phyloP scores from a whole-genome alignment of 2,888 invertebrate genomes.

The Acleris sparsana region DNA sequence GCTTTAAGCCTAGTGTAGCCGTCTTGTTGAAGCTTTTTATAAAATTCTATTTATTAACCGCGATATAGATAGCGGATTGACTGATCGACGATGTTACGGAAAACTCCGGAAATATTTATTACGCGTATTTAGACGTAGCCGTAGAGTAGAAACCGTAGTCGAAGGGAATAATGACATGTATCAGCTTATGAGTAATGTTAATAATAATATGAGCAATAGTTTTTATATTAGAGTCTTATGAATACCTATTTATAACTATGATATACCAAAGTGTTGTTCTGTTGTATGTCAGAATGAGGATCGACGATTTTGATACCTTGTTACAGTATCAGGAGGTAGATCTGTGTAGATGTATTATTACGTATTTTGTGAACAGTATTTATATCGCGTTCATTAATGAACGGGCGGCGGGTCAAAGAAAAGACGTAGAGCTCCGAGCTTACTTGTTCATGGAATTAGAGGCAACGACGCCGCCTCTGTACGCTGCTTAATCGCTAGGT shows the following conservation, averaged over 20 bases:
- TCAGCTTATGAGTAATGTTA: slow-evolving; percentile 67
- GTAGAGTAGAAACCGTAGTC: slow-evolving; percentile 53
- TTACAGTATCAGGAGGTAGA: slow-evolving; percentile 2
- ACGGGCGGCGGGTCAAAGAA: slow-evolving; percentile 1
- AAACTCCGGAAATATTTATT: slow-evolving; percentile 78
- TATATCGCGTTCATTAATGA: slow-evolving; percentile 2
- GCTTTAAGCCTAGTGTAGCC: slow-evolving; percentile 80
- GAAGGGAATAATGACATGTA: slow-evolving; percentile 54
- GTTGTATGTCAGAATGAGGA: slow-evolving; percentile 49
- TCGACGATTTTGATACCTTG: slow-evolving; percentile 15
- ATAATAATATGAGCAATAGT: slow-evolving; percentile 67
- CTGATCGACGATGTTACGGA: slow-evolving; percentile 76
- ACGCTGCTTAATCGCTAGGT: too few relatives aligned
- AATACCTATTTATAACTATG: slow-evolving; percentile 54
- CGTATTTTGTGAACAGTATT: slow-evolving; percentile 11
- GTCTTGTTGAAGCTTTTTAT: slow-evolving; percentile 83
- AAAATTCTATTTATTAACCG: slow-evolving; percentile 81
- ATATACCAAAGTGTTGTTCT: slow-evolving; percentile 41
- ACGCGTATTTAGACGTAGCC: slow-evolving; percentile 71
- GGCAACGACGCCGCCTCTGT: background rate
- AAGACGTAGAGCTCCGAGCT: background rate
- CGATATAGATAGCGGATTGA: slow-evolving; percentile 75
- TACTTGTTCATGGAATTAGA: background rate
- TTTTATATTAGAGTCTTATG: slow-evolving; percentile 76
- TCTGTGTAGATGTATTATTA: slow-evolving; percentile 7